Evolutionary conservation across 2,797 vertebrate species (phyloP).

Genomic region (Emys orbicularis): DNA sequence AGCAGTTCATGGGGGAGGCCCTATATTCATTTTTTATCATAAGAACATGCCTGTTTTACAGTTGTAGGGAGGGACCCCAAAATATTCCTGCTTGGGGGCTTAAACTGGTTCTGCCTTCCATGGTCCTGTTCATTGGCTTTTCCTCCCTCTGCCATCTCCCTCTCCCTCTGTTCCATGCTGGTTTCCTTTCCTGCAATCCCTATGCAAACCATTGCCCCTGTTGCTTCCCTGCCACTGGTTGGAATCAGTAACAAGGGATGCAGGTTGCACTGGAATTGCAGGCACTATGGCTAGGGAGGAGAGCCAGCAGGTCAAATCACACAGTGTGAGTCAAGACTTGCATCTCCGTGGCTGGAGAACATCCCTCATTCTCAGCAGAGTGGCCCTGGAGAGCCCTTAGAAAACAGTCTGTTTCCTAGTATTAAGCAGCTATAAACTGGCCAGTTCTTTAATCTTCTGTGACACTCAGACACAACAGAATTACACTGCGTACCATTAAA

Average conservation of each 20-base stretch:
- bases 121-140: too few relatives aligned
- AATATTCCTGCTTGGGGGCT: background rate
- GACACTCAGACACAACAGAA: background rate
- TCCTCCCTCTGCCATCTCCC: background rate
- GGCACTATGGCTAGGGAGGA: background rate
- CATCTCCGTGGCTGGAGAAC: accelerated
- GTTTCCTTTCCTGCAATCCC: background rate
- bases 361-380: background rate
- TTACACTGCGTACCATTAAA: background rate
- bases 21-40: background rate
- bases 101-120: background rate
- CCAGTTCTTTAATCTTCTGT: background rate
- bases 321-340: background rate
- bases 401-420: background rate
- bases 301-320: background rate
- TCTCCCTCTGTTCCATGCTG: background rate
- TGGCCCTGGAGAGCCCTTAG: background rate
- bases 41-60: background rate
- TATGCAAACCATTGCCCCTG: accelerated
- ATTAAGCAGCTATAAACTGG: background rate
- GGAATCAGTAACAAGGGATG: background rate
- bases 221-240: accelerated
- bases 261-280: background rate
- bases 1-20: background rate
- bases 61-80: background rate